A percentile compares a stretch with the other conserved stretches of the same genome.
Evolutionary conservation across 2,797 vertebrate genomes (phyloP).

Genomic region (Coracias cyanogaster): DNA sequence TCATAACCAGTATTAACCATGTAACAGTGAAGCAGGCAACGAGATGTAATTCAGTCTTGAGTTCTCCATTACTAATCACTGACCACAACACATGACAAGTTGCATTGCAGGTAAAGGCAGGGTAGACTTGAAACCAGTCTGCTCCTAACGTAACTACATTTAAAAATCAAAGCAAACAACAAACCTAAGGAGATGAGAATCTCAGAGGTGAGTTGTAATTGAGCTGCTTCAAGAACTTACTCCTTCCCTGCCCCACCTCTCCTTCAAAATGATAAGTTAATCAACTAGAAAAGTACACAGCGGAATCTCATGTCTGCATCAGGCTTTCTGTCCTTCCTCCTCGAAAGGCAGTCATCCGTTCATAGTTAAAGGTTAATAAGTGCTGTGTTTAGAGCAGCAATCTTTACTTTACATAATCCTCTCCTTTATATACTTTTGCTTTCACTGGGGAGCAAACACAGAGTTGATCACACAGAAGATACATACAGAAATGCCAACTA

Average conservation of each 20-base stretch:
- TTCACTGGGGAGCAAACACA: not conserved
- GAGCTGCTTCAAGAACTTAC: not conserved
- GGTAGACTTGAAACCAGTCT: not conserved
- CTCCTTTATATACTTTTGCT: not conserved
- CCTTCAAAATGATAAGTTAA: not conserved
- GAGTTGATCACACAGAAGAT: not conserved
- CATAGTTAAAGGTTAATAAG: not conserved
- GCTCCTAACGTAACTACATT: not conserved
- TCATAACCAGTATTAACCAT: not conserved
- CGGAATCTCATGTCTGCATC: not conserved
- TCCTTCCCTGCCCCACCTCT: not conserved
- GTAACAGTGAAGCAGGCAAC: not conserved
- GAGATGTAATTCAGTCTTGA: not conserved
- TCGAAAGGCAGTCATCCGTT: not conserved
- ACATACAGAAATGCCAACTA: not conserved
- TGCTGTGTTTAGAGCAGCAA: not conserved
- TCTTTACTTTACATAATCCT: not conserved
- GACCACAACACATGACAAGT: not conserved
- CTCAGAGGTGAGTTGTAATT: not conserved
- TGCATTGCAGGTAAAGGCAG: not conserved
- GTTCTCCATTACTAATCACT: not conserved
- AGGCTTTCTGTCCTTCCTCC: not conserved
- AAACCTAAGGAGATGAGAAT: not conserved
- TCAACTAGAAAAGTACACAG: not conserved
- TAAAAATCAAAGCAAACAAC: not conserved